Evolutionary conservation across 2,888 invertebrate genomes (phyloP).

Genomic region (Harmothoe impar): DNA sequence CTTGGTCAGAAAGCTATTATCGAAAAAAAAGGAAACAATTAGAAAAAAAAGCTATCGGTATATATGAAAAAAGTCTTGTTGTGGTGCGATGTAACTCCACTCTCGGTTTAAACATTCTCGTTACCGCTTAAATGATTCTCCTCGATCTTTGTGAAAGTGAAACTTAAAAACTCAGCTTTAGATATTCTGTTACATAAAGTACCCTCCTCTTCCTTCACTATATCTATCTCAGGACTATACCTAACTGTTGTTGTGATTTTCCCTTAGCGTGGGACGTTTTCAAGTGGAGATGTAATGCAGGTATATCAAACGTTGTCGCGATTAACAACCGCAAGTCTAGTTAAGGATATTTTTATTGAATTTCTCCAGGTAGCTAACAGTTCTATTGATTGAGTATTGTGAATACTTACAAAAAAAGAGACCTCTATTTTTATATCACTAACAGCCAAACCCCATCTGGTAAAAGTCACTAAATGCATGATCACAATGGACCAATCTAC

Average conservation of each 20-base stretch:
- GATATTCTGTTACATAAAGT: no score
- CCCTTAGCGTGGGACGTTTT: not conserved
- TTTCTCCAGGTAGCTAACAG: not conserved
- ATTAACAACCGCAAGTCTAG: not conserved
- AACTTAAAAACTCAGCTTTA: no score
- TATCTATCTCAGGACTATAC: no score
- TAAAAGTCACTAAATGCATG: no score
- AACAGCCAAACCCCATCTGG: no score
- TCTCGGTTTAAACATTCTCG: not conserved
- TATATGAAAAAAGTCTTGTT: not conserved
- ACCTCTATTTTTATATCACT: no score
- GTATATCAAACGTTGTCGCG: not conserved
- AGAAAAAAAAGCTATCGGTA: not conserved
- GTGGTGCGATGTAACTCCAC: constrained; percentile 1
- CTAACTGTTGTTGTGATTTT: not conserved
- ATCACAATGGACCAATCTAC: no score
- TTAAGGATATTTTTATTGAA: not conserved
- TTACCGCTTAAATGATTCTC: not conserved
- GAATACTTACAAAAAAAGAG: no score
- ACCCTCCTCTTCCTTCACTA: no score
- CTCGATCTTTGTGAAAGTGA: not conserved
- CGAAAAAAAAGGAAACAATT: not conserved
- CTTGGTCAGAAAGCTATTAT: not conserved
- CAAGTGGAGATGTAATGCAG: not conserved
- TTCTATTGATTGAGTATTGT: no score